Conservation (phyloP, 1,140 invertebrate genomes). For the Drosophila ironensis region DNA sequence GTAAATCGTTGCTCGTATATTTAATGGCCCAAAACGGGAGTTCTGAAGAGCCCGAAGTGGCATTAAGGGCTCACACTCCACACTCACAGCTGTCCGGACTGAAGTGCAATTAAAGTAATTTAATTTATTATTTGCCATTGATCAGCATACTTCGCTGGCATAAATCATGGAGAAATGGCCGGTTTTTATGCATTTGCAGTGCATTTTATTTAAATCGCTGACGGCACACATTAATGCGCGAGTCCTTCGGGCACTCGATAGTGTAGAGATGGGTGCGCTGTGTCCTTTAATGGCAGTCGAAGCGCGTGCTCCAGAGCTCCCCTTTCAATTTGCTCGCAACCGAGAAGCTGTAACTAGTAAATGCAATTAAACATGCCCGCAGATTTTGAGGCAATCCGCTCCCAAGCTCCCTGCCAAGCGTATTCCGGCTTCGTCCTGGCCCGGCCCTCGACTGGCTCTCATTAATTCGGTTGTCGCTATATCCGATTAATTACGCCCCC, state of each 20-base stretch:
- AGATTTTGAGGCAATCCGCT: neutral
- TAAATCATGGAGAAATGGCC: constrained; percentile 66
- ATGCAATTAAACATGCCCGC: constrained; percentile 18
- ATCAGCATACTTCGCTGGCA: constrained; percentile 65
- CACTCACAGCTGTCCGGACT: constrained; percentile 45
- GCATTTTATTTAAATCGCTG: constrained; percentile 64
- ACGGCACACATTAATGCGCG: constrained; percentile 37
- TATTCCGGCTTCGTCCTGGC: constrained; percentile 30
- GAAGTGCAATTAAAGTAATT: constrained; percentile 73
- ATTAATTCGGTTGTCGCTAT: constrained; percentile 45
- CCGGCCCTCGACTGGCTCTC: constrained; percentile 2
- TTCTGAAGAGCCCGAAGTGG: constrained; percentile 10
- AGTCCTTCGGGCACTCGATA: constrained; percentile 6
- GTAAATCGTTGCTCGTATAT: constrained; percentile 64
- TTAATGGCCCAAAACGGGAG: constrained; percentile 35
- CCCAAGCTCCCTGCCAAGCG: constrained; percentile 10
- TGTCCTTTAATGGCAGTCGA: neutral
- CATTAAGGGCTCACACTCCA: constrained; percentile 35
- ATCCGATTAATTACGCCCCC: constrained; percentile 53
- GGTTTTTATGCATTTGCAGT: constrained; percentile 33
- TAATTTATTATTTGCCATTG: constrained; percentile 79
- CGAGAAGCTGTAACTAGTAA: neutral
- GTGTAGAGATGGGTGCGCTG: neutral
- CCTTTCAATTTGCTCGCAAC: neutral
- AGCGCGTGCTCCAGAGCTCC: neutral